Conservation (phyloP, 2,888 invertebrate species). For the Eupithecia exiguata region DNA sequence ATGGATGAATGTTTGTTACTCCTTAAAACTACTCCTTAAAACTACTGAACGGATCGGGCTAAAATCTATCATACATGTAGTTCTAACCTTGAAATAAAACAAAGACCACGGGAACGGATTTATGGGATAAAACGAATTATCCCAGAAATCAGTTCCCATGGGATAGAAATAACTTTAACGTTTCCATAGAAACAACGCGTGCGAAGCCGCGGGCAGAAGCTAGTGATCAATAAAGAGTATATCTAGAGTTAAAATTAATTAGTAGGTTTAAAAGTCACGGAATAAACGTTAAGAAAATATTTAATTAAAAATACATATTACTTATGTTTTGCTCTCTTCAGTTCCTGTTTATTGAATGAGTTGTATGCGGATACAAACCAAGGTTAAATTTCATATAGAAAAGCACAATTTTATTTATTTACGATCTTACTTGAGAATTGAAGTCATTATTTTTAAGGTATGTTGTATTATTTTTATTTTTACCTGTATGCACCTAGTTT, state of each 20-base stretch:
- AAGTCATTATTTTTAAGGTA: neutral
- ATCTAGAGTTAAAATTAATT: neutral
- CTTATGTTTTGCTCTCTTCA: conserved; percentile 14
- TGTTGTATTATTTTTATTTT: neutral
- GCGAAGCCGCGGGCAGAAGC: too few relatives aligned
- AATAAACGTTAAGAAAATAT: neutral
- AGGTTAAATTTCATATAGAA: neutral
- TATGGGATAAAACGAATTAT: too few relatives aligned
- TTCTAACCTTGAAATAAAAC: too few relatives aligned
- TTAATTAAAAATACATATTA: neutral
- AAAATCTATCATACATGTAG: too few relatives aligned
- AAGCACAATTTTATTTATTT: neutral
- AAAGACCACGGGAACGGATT: too few relatives aligned
- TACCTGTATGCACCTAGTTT: too few relatives aligned
- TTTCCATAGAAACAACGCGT: too few relatives aligned
- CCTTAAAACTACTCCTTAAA: too few relatives aligned
- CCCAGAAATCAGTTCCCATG: too few relatives aligned
- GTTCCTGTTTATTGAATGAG: conserved; percentile 10
- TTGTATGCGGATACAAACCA: conserved; percentile 1
- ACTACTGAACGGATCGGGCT: too few relatives aligned
- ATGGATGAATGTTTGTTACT: too few relatives aligned
- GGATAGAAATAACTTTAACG: too few relatives aligned
- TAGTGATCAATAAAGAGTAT: neutral
- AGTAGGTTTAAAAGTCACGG: neutral
- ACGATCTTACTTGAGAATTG: neutral